These are phyloP conservation scores for Scleropages formosus DNA, from an alignment of 2,797 vertebrate species.

Conservation along the genomic window DNA sequence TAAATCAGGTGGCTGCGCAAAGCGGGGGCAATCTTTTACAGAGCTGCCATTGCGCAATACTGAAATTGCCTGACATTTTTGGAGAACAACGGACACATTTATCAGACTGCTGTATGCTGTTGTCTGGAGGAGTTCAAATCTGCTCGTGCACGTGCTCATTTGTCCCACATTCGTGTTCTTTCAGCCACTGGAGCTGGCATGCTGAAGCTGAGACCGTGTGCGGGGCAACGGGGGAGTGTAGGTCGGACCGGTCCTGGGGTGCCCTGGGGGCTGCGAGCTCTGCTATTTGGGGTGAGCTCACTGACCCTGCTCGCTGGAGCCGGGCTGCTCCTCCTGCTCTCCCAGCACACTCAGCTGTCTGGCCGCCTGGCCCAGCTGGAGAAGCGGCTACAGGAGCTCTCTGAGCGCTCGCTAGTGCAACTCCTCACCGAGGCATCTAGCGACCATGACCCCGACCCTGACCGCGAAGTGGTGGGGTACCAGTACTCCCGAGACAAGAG, in stretches of 20 bases:
- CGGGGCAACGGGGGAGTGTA: constrained; percentile 56
- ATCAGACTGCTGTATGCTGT: constrained; percentile 44
- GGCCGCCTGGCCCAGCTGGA: constrained; percentile 63
- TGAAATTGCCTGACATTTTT: constrained; percentile 45
- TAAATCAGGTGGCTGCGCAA: constrained; percentile 78
- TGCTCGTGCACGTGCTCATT: constrained; percentile 27
- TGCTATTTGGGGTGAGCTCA: constrained; percentile 70
- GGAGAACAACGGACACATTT: constrained; percentile 57
- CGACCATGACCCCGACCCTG: constrained; percentile 49
- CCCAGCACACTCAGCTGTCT: constrained; percentile 77
- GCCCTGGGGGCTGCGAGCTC: constrained; percentile 65
- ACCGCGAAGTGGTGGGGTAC: constrained; percentile 45
- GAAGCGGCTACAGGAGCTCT: constrained; percentile 55
- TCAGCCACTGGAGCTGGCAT: constrained; percentile 37
- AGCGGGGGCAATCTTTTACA: constrained; percentile 57
- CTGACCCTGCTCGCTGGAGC: constrained; percentile 76
- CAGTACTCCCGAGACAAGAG: constrained; percentile 75
- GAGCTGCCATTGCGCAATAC: constrained; percentile 46
- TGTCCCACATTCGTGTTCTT: constrained; percentile 25
- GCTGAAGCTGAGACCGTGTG: constrained; percentile 46
- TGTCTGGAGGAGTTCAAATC: constrained; percentile 27
- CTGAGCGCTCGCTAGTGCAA: constrained; percentile 68
- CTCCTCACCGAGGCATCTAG: constrained; percentile 66
- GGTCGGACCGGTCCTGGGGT: constrained; percentile 62
- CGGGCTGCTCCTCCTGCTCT: constrained; percentile 78